phyloP scores from a whole-genome alignment of 35 echinoderm and acorn worm genomes.

The Ophiothrix spiculata region DNA sequence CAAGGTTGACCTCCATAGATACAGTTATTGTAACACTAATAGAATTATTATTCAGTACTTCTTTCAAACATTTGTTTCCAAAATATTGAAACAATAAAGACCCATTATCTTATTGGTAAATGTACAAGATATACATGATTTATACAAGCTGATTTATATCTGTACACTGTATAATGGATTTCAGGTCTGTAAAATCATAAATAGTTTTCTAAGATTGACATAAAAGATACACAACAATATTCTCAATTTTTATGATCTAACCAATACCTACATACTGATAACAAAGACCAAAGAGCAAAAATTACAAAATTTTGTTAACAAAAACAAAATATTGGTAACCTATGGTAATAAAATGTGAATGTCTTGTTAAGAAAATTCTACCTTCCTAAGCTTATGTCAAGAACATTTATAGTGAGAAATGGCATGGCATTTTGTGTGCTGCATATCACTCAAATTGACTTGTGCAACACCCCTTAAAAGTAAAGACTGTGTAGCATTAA shows the following conservation, averaged over 20 bases:
- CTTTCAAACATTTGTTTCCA: not conserved
- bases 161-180: not conserved
- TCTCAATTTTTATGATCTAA: not conserved
- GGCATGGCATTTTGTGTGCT: too few relatives aligned
- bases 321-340: not conserved
- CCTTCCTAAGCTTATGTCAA: too few relatives aligned
- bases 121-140: not conserved
- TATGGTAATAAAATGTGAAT: not conserved
- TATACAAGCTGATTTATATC: not conserved
- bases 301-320: not conserved
- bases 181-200: not conserved
- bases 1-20: not conserved
- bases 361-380: not conserved
- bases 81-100: not conserved
- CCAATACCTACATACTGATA: not conserved
- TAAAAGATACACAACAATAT: not conserved
- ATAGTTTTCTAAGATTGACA: not conserved
- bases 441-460: too few relatives aligned
- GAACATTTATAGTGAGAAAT: too few relatives aligned
- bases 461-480: too few relatives aligned
- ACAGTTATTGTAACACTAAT: not conserved
- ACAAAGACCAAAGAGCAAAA: not conserved
- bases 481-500: too few relatives aligned
- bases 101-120: not conserved
- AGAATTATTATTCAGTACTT: not conserved